Conservation (phyloP, 2,113 vertebrate species). For the Tachuris rubrigastra region DNA sequence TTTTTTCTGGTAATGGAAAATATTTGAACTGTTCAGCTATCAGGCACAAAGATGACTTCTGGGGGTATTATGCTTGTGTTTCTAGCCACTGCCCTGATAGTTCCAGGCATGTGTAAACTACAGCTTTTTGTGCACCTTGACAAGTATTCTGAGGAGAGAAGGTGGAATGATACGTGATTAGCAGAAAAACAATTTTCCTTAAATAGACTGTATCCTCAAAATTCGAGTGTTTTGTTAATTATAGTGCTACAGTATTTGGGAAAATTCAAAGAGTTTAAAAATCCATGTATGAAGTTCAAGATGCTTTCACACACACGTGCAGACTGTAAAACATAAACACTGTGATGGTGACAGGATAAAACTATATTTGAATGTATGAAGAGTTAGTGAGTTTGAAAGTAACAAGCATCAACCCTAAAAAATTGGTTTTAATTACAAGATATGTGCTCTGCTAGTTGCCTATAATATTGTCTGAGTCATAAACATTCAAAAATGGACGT, state of each 20-base stretch:
- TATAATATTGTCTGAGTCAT: background rate
- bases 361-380: background rate
- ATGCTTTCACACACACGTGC: background rate
- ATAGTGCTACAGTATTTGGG: background rate
- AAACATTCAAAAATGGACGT: background rate
- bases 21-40: slow-evolving; percentile 49
- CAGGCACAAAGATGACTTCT: slow-evolving; percentile 26
- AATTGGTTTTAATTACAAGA: background rate
- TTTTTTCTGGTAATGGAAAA: slow-evolving; percentile 71
- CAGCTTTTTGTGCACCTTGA: background rate
- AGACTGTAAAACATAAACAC: background rate
- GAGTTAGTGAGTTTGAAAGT: background rate
- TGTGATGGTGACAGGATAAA: background rate
- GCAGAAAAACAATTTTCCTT: background rate
- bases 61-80: background rate
- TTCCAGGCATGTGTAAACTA: background rate
- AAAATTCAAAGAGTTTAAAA: background rate
- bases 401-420: background rate
- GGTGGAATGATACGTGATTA: background rate
- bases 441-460: background rate
- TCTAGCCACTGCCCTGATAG: background rate
- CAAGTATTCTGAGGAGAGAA: slow-evolving; percentile 29
- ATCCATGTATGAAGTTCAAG: background rate
- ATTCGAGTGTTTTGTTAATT: background rate
- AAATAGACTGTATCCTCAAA: background rate